Conservation (phyloP, 1,140 invertebrate species). For the Drosophila nannoptera region DNA sequence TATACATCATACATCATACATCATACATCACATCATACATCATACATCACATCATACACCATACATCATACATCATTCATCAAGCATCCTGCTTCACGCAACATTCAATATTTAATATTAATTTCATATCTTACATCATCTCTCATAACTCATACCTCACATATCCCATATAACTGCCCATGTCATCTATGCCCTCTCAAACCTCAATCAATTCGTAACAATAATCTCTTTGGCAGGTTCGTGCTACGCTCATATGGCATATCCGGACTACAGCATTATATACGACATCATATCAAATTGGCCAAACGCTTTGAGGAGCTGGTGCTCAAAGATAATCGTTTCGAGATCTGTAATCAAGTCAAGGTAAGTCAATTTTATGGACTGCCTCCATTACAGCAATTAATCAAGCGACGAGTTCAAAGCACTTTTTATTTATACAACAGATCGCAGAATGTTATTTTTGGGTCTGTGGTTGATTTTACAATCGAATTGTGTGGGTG, state of each 20-base stretch:
- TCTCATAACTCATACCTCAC: not conserved
- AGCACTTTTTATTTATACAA: slow-evolving; percentile 48
- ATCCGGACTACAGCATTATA: slow-evolving; percentile 94
- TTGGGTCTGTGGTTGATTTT: slow-evolving; percentile 7
- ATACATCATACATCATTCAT: not conserved
- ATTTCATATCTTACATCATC: not conserved
- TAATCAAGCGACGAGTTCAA: slow-evolving; percentile 64
- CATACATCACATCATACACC: not conserved
- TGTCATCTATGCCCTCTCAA: not conserved
- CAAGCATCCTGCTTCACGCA: not conserved
- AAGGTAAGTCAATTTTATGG: slow-evolving; percentile 84
- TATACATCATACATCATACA: not conserved
- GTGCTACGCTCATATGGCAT: slow-evolving; percentile 96
- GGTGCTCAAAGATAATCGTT: slow-evolving; percentile 91
- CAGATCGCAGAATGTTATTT: slow-evolving; percentile 15
- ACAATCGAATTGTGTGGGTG: slow-evolving; percentile 16
- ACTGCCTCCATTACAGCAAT: slow-evolving; percentile 31
- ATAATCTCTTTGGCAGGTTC: slow-evolving; percentile 81
- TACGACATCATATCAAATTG: slow-evolving; percentile 93
- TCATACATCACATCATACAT: not conserved
- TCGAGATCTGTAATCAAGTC: slow-evolving; percentile 97
- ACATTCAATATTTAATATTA: too few species aligned
- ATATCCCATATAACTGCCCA: not conserved
- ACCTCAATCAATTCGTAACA: not conserved
- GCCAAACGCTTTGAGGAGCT: slow-evolving; percentile 95